These are phyloP conservation scores for Carabus problematicus DNA, from an alignment of 2,888 invertebrate species.

Conservation along the genomic window DNA sequence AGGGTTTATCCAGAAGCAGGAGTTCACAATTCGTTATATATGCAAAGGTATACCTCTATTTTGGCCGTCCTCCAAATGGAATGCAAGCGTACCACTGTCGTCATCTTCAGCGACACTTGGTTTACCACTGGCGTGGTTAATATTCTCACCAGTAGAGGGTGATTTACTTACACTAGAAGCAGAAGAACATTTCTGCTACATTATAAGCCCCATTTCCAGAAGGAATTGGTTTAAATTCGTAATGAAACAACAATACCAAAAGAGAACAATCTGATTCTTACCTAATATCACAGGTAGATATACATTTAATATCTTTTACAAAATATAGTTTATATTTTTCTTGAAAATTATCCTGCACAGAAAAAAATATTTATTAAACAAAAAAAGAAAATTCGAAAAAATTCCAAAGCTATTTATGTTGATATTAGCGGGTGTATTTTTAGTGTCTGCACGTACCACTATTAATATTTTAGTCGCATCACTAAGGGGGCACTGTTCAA, in stretches of 20 bases:
- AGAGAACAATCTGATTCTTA: too few relatives aligned
- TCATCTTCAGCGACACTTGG: background rate
- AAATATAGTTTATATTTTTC: slow-evolving; percentile 74
- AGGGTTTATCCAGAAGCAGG: too few relatives aligned
- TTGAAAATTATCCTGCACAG: slow-evolving; percentile 75
- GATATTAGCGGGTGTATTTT: too few relatives aligned
- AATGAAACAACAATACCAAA: too few relatives aligned
- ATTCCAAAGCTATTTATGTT: too few relatives aligned
- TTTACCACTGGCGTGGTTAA: slow-evolving; percentile 22
- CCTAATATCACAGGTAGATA: slow-evolving; percentile 62
- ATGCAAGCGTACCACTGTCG: slow-evolving; percentile 46
- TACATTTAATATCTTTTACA: slow-evolving; percentile 66
- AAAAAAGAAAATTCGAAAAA: too few relatives aligned
- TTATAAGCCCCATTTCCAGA: slow-evolving; percentile 20
- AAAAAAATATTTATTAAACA: slow-evolving; percentile 25
- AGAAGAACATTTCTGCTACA: slow-evolving; percentile 6
- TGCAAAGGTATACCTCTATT: slow-evolving; percentile 55
- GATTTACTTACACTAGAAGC: slow-evolving; percentile 24
- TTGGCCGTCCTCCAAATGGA: slow-evolving; percentile 61
- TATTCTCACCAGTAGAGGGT: slow-evolving; percentile 18
- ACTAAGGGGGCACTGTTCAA: slow-evolving; percentile 71
- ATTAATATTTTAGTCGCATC: slow-evolving; percentile 81
- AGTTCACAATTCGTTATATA: too few relatives aligned
- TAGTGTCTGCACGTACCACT: slow-evolving; percentile 63
- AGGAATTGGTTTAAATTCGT: too few relatives aligned